Base-by-base conservation (phyloP, 2,113 vertebrate genomes). In the Tyto alba region DNA sequence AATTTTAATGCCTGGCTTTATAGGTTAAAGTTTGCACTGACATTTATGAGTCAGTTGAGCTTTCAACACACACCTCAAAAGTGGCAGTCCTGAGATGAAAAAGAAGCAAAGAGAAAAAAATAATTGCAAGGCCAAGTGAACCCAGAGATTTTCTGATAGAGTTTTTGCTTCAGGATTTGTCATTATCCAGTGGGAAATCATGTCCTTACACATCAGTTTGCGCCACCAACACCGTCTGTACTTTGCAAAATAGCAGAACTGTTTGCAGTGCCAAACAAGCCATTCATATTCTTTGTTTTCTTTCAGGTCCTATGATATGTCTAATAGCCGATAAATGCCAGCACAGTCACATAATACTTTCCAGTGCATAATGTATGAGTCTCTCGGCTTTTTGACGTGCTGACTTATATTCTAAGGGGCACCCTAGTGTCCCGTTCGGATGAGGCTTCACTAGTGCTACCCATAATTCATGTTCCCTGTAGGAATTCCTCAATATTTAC, bases 21-120 rank as follows among this genome's bases (percentile, higher is more conserved):
- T 57, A 80, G 68, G 72, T 90, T 87, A 11, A 10, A 59, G 89
- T 59, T 74, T 89, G 68, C 66, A 10, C 55, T 93, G 76, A 59
- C 77, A 59, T 75, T 63, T 67, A 32, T 43, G 56, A 94, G 69
- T 74, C 87, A 63, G 72, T 84, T 45, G 56, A 89, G 84, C 91
- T 95, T 95, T 89, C 92, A 81, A 34, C 55, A 87, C 52, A 16
- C 2, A 11, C 60, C 55, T 27, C 3, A 16, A 59, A 89, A 89
- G 73, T 62, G 76, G 76, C 93, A 95, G 91, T 50, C 60, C 66
- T 78, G 92, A 80, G 87, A 89, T 55, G 92, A 94, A 80, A 45
- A 77, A 78, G 80, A 78, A 62, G 64, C 68, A 69, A 88, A 80
- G 60, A 85, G 38, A 32, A 94, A 69, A 69, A 94, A 86, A 67